Base-by-base conservation (phyloP, 2,113 vertebrate genomes). In the Terrapene triunguis region DNA sequence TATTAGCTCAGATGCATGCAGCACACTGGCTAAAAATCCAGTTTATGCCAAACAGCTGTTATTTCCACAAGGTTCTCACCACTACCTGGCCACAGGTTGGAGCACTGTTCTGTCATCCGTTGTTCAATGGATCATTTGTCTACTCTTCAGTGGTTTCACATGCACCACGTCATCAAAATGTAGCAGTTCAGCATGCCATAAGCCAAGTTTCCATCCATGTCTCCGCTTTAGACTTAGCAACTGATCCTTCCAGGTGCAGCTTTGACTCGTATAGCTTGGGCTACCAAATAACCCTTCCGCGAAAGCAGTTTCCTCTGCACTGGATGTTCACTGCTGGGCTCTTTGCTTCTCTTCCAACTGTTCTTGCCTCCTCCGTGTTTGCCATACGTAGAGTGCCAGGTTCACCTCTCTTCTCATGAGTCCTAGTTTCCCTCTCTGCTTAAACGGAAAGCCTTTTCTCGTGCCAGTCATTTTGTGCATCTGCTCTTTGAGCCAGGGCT, bases 1-100 rank as follows among this genome's bases (percentile, higher is more conserved):
- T 6, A 0, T 35, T 85, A 48, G 7, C 35, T 81, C 85, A 57
- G 2, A 14, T 83, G 11, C 0, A 1, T 12, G 10, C 0, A 0
- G 3, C 83, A 10, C 89, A 50, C 78, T 89, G 14, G 42, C 65
- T 65, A 22, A 48, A 50, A 19, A 44, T 84, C 7, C 89, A 65
- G 51, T 24, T 93, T 48, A 8, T 89, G 35, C 92, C 89, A 81
- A 81, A 48, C 84, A 92, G 76, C 19, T 6, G 35, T 86, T 84
- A 7, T 82, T 92, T 82, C 84, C 44, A 3, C 86, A 57, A 76
- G 44, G 47, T 76, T 88, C 82, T 95, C 81, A 12, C 90, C 50
- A 54, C 80, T 84, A 8, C 89, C 84, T 91, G 1, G 1, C 48
- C 47, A 48, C 5, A 5, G 53, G 69, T 93, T 95, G 78, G 59